Conservation (phyloP, 2,113 vertebrate species). For the Ceyx margarethae region DNA sequence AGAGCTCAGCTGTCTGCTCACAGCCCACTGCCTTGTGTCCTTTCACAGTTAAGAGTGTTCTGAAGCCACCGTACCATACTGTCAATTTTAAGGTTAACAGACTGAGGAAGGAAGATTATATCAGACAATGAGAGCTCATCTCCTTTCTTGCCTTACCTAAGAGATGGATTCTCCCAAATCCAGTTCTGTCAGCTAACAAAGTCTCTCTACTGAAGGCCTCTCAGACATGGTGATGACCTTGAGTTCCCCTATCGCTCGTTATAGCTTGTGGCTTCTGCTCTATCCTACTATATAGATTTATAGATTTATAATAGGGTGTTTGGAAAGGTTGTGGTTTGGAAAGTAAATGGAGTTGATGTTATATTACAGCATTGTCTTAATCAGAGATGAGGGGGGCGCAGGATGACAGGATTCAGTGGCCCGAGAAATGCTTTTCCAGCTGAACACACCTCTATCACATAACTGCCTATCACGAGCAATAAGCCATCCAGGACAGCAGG, state of each 20-base stretch:
- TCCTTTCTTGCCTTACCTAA: conserved; percentile 2
- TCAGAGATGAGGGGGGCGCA: not conserved
- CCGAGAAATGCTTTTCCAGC: conserved; percentile 41
- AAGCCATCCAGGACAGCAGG: not conserved
- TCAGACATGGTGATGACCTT: conserved; percentile 14
- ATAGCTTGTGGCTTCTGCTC: conserved; percentile 1
- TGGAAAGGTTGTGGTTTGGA: conserved; percentile 12
- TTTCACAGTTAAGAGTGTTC: not conserved
- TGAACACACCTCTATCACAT: conserved; percentile 23
- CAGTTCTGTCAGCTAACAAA: not conserved
- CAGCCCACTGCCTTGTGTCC: not conserved
- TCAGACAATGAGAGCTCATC: not conserved
- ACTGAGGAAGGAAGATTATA: conserved; percentile 3
- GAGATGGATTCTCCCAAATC: conserved; percentile 5
- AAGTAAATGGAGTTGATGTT: conserved; percentile 25
- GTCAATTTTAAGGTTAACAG: conserved; percentile 40
- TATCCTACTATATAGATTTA: conserved; percentile 7
- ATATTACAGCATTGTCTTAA: not conserved
- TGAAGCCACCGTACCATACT: not conserved
- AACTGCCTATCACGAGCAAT: not conserved
- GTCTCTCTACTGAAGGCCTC: not conserved
- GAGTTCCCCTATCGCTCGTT: conserved; percentile 35
- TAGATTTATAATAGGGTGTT: conserved; percentile 17
- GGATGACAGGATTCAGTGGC: conserved; percentile 3
- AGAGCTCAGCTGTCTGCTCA: not conserved